Evolutionary conservation across 2,888 invertebrate species (phyloP), one percentile per base, ranked within the genome.

Genomic region (Rhogogaster chlorosoma): DNA sequence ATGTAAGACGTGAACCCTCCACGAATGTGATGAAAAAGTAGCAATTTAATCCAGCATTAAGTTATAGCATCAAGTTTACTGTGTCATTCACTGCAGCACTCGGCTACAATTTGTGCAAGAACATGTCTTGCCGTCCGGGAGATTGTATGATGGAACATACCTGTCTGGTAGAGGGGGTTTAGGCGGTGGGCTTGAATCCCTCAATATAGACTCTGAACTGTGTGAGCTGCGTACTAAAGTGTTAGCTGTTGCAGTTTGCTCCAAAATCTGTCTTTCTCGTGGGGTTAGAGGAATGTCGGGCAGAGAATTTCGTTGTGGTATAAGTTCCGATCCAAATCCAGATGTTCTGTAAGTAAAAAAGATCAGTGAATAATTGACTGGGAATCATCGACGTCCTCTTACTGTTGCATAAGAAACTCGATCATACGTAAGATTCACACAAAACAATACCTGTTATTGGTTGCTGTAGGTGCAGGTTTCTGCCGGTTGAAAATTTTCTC

Each of bases 131-230:
- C 67, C 15, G 32, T 29, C 32, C 15, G 32, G 32, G 32, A 32
- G 32, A 67, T 32, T 10, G 29, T 67, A 5, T 18, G 32, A 67
- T 67, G 18, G n/a, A 77, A 53, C 77, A 22, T 93, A 96, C 96
- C 96, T 95, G 90, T 96, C 96, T 85, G 98, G 98, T 89, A 98
- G 95, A 83, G 98, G 98, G 78, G 98, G 98, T 94, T 98, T 98
- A 85, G 98, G 98, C 86, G 96, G 96, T 64, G 97, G 97, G 93
- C 95, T 96, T 87, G 96, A 94, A 91, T 96, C 96, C 91, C 95
- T 94, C 90, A 97, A 94, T 89, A 97, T 96, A 61, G 97, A 97
- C 94, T 98, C 97, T 6, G 97, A 96, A 89, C 97, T 97, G 92
- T 97, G 97, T 83, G 97, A 97, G 83, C 96, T 96, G 88, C 97